Conservation (phyloP, 2,797 vertebrate genomes). For the Sebastes diaconus region DNA sequence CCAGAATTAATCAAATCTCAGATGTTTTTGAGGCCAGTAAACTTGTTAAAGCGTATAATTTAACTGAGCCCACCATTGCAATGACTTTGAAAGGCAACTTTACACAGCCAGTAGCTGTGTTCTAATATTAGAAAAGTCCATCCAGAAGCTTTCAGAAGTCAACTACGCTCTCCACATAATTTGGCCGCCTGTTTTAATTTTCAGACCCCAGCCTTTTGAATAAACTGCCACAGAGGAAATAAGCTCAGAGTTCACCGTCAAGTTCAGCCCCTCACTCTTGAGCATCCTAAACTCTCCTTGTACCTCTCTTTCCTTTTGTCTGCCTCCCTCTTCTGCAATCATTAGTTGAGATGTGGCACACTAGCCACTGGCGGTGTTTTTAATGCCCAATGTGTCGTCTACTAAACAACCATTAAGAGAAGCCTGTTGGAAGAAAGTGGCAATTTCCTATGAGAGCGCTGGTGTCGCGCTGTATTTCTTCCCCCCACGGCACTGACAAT, state of each 20-base stretch:
- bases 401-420: conserved; percentile 70
- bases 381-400: conserved; percentile 57
- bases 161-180: background rate
- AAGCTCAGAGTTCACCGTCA: conserved; percentile 24
- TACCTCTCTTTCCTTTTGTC: background rate
- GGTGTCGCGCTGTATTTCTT: conserved; percentile 55
- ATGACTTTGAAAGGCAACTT: background rate
- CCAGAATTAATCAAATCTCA: background rate
- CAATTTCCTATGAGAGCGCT: conserved; percentile 69
- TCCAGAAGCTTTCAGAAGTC: conserved; percentile 4
- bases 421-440: conserved; percentile 63
- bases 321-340: conserved; percentile 13
- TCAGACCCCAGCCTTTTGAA: conserved; percentile 3
- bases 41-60: background rate
- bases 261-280: background rate
- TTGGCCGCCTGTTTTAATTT: conserved; percentile 26
- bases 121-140: background rate
- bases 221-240: conserved; percentile 38
- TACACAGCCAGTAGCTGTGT: background rate
- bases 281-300: conserved; percentile 11
- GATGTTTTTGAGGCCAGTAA: background rate
- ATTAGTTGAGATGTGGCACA: conserved; percentile 45
- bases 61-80: background rate
- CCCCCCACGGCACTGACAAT: conserved; percentile 54
- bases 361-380: conserved; percentile 51